Evolutionary conservation across 2,888 invertebrate genomes (phyloP).

Genomic region (Antheraea assamensis): DNA sequence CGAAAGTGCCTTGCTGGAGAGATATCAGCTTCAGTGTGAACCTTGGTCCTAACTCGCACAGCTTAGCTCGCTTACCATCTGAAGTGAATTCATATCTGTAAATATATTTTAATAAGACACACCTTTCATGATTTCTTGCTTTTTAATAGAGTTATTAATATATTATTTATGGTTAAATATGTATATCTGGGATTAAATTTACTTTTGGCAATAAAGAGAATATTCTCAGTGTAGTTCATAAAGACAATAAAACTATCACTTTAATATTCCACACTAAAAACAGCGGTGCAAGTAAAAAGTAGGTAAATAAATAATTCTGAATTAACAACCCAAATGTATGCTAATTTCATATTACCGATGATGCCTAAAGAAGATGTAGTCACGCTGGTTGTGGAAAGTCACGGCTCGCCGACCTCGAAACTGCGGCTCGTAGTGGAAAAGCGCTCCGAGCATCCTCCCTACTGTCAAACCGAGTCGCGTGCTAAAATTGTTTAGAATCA

Average conservation of each 20-base stretch:
- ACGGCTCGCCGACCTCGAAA: constrained; percentile 96
- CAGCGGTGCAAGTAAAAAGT: too few species aligned
- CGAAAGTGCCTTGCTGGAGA: constrained; percentile 98
- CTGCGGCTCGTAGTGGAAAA: constrained; percentile 98
- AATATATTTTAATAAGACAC: constrained; percentile 14
- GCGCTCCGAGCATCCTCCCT: constrained; percentile 94
- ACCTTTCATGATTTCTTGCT: background rate
- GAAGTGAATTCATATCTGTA: constrained; percentile 93
- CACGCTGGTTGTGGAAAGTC: constrained; percentile 99
- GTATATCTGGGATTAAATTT: too few species aligned
- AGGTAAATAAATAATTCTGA: background rate
- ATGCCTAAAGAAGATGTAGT: constrained; percentile 99
- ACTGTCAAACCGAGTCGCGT: constrained; percentile 96
- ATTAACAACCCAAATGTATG: background rate
- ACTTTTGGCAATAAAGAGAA: too few species aligned
- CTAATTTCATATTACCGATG: constrained; percentile 85
- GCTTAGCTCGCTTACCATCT: constrained; percentile 86
- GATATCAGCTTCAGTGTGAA: constrained; percentile 97
- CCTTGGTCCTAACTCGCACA: constrained; percentile 97
- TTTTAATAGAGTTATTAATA: background rate
- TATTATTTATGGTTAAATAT: background rate
- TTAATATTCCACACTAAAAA: too few species aligned
- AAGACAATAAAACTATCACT: too few species aligned
- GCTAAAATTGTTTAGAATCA: constrained; percentile 97
- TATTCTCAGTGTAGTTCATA: too few species aligned